Evolutionary conservation across 2,888 invertebrate genomes (phyloP), one percentile per base, ranked within the genome.

Genomic region (Linyphia triangularis): DNA sequence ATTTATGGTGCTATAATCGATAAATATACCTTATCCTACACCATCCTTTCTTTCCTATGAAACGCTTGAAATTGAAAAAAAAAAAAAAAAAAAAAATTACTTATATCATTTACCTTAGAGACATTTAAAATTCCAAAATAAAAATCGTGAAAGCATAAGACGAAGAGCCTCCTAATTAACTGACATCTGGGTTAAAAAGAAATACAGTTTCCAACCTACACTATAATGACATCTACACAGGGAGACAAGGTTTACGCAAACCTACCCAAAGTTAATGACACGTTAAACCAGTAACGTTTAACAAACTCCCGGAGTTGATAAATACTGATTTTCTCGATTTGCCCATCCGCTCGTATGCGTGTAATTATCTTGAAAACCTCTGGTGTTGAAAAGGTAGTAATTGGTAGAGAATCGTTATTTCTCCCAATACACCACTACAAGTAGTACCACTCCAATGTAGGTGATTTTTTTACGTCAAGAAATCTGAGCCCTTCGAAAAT

Each of bases 311-410:
- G 26, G 37, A 72, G 82, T 82, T 82, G 70, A 82, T 82, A 82
- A 82, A 82, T 72, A 72, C 72, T 24, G 51, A 69, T 59, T 82
- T 61, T 72, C 40, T 13, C 61, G 37, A 37, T 82, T 72, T 40
- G 61, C 57, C 24, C 69, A 81, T 59, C 82, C 70, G 59, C 72
- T 72, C 40, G n/a, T 33, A 19, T 33, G 22, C 19, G 59, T 30
- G 51, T 77, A 85, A 85, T 85, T 85, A 85, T 69, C 77, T 59
- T 22, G 57, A 57, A 85, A 67, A 59, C 77, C 85, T 51, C 75
- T 77, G 69, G 77, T 85, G 77, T 77, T 85, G 77, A 77, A 85
- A 85, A 57, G 33, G 69, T 59, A 33, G 77, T 85, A 85, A 85
- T 85, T 85, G 85, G 61, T 33, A 59, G n/a, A 72, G 40, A 22